These are phyloP conservation scores for Molanna angustata DNA, from an alignment of 2,888 invertebrate species.

Conservation along the genomic window DNA sequence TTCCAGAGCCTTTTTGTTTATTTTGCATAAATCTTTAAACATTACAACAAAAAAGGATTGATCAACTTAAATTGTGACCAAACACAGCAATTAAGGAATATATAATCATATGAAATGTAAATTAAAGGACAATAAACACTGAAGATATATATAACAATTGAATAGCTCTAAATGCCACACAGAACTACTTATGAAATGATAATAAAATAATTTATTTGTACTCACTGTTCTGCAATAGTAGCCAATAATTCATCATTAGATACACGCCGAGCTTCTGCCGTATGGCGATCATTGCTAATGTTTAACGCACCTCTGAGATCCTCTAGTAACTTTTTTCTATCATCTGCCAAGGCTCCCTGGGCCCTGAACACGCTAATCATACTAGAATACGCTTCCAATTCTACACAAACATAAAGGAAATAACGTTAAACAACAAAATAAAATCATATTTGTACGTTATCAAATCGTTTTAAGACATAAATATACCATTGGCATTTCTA, in stretches of 20 bases:
- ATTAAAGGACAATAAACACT: no score
- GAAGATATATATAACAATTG: no score
- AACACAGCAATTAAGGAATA: no score
- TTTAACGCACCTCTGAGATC: constrained; percentile 79
- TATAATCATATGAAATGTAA: no score
- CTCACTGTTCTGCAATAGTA: constrained; percentile 88
- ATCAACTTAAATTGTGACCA: no score
- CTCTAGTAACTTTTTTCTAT: constrained; percentile 79
- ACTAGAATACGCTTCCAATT: constrained; percentile 89
- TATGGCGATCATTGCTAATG: constrained; percentile 87
- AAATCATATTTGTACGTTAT: constrained; percentile 1
- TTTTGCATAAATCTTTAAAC: no score
- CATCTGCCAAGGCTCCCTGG: constrained; percentile 82
- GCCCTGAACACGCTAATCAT: constrained; percentile 89
- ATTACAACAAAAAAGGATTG: no score
- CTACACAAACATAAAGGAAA: constrained; percentile 45
- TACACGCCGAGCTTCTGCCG: constrained; percentile 87
- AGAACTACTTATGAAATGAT: no score
- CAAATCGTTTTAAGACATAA: constrained; percentile 24
- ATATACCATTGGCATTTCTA: constrained; percentile 33
- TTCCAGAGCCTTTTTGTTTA: no score
- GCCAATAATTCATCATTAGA: constrained; percentile 88
- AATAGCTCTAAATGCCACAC: no score
- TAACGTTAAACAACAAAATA: background rate
- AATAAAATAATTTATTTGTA: no score